Conservation (phyloP, 1,140 invertebrate genomes). For the Apis dorsata region DNA sequence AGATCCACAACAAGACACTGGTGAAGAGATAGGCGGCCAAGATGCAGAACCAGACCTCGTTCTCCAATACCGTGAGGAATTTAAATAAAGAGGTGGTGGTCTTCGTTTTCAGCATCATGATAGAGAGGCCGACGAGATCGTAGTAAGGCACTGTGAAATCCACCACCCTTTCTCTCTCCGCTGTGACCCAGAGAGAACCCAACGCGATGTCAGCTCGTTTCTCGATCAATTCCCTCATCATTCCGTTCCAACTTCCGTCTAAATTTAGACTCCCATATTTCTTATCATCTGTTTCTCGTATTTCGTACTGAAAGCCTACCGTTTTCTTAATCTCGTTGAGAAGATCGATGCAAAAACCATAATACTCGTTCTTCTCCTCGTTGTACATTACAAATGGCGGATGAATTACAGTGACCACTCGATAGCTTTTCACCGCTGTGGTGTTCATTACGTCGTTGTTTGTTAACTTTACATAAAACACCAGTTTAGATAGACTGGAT, state of each 20-base stretch:
- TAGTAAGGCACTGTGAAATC: slow-evolving; percentile 98
- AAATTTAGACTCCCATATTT: slow-evolving; percentile 93
- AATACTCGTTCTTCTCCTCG: slow-evolving; percentile 84
- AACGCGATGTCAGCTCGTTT: slow-evolving; percentile 95
- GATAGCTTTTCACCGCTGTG: slow-evolving; percentile 89
- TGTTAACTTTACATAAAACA: slow-evolving; percentile 82
- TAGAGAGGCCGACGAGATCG: slow-evolving; percentile 96
- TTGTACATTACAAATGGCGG: slow-evolving; percentile 92
- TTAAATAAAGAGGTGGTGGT: slow-evolving; percentile 95
- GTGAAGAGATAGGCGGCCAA: slow-evolving; percentile 97
- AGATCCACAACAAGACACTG: slow-evolving; percentile 95
- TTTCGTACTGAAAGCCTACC: slow-evolving; percentile 94
- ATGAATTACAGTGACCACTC: slow-evolving; percentile 90
- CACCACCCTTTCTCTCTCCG: slow-evolving; percentile 93
- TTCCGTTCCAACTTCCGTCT: slow-evolving; percentile 94
- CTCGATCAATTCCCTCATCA: slow-evolving; percentile 94
- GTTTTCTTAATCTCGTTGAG: slow-evolving; percentile 91
- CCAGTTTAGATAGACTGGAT: neutral
- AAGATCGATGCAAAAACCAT: slow-evolving; percentile 96
- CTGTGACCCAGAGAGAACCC: slow-evolving; percentile 94
- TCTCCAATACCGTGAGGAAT: slow-evolving; percentile 97
- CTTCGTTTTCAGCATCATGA: slow-evolving; percentile 92
- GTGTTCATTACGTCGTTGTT: slow-evolving; percentile 86
- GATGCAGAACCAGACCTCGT: slow-evolving; percentile 97
- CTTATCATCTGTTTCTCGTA: slow-evolving; percentile 88